These are phyloP conservation scores for Pseudeuparius sepicola DNA, from an alignment of 2,888 invertebrate genomes.

Conservation along the genomic window DNA sequence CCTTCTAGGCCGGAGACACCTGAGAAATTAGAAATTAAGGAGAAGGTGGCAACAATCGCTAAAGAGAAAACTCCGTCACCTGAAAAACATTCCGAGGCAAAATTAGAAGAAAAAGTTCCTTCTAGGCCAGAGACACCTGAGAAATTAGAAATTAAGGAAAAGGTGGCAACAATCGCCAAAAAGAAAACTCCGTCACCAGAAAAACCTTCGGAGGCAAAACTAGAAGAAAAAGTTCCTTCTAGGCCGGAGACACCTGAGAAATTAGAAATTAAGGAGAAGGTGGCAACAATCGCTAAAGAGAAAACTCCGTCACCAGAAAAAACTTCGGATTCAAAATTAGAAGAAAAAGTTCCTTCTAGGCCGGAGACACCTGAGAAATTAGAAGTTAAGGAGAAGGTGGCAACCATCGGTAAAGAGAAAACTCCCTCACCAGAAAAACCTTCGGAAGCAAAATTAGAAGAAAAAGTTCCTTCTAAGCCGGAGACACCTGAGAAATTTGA, in stretches of 20 bases:
- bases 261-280: conserved; percentile 1
- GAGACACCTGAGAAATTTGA: conserved; percentile 2
- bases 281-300: neutral
- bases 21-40: conserved; percentile 3
- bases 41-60: neutral
- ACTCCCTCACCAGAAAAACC: neutral
- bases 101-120: neutral
- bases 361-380: neutral
- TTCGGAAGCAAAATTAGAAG: neutral
- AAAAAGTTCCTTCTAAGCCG: too few relatives aligned
- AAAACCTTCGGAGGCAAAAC: neutral
- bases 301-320: neutral
- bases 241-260: too few relatives aligned
- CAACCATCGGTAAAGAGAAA: neutral
- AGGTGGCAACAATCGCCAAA: neutral
- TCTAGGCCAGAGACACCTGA: neutral
- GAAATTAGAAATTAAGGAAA: neutral
- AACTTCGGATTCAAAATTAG: neutral
- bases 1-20: too few relatives aligned
- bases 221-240: neutral
- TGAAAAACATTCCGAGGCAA: neutral
- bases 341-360: neutral
- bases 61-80: neutral
- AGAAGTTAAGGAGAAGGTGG: neutral
- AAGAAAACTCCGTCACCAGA: neutral